Evolutionary conservation across 1,140 invertebrate genomes (phyloP), one percentile per base, ranked within the genome.

Genomic region (Aricia agestis): DNA sequence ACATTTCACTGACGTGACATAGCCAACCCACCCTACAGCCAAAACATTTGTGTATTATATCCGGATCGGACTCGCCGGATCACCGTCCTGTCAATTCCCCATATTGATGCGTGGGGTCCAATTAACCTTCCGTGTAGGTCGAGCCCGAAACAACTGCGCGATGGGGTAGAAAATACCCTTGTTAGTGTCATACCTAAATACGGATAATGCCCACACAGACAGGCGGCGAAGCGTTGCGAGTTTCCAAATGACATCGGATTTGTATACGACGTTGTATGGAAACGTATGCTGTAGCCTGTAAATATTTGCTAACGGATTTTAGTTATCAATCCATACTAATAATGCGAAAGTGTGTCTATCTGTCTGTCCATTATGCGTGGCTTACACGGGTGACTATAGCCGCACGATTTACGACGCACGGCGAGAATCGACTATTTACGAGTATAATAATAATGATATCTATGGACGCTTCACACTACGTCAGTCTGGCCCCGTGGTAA

Each of bases 141-240:
- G 68, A 66, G 68, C 61, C 66, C 69, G 45, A 73, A 76, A 73
- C 59, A 73, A 58, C 73, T 72, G 65, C 63, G 67, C 79, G 77
- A 77, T 76, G 76, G 77, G 74, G 76, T 76, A 80, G 79, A 83
- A 81, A 81, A 82, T 77, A 75, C 73, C 83, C 83, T 82, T 82
- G 82, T 85, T 83, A 85, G 77, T 79, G 81, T 85, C 83, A 82
- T 72, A 74, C 78, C 78, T 78, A 79, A 78, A 85, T 83, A 80
- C 74, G 74, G 78, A 78, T 83, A 78, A 83, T 81, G 77, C 78
- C 71, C 70, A 72, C 79, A 83, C 80, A 72, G 81, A 82, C 77
- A 81, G 78, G 76, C 77, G 78, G 76, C 74, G 78, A 78, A 76
- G 76, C 78, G 76, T 73, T 78, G 80, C 77, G 74, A 74, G 75